phyloP scores from a whole-genome alignment of 2,797 vertebrate species.

The Hydrophis major region DNA sequence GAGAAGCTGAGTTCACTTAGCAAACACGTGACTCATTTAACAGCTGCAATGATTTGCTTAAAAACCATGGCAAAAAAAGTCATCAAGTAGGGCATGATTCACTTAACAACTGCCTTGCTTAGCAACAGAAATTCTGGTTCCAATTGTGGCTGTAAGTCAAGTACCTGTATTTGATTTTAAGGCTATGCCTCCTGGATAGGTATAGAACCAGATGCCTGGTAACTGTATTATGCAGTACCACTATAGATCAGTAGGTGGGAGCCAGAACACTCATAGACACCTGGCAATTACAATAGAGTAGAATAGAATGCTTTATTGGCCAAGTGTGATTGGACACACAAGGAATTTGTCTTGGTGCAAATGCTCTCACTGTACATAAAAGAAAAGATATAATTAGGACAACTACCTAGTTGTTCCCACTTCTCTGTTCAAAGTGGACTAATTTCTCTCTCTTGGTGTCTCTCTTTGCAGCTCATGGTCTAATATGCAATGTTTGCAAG shows the following conservation, averaged over 20 bases:
- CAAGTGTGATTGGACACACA: too few relatives aligned
- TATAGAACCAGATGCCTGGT: neutral
- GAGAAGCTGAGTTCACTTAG: neutral
- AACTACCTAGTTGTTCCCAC: neutral
- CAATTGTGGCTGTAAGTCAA: neutral
- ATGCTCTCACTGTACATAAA: too few relatives aligned
- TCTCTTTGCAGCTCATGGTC: constrained; percentile 9
- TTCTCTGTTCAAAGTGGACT: neutral
- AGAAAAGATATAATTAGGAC: neutral
- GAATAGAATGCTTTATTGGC: too few relatives aligned
- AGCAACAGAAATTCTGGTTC: neutral
- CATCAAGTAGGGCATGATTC: neutral
- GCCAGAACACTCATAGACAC: neutral
- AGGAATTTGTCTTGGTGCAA: too few relatives aligned
- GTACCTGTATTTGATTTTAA: neutral
- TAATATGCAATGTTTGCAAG: constrained; percentile 20
- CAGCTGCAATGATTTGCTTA: neutral
- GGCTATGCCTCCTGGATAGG: neutral
- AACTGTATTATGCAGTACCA: neutral
- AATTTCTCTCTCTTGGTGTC: neutral
- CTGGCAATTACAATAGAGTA: too few relatives aligned
- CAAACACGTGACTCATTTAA: neutral
- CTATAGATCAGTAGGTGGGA: neutral
- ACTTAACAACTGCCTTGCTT: neutral
- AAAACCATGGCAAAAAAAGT: neutral